These are phyloP conservation scores for Myiagra hebetior DNA, from an alignment of 2,113 vertebrate genomes.

Conservation along the genomic window DNA sequence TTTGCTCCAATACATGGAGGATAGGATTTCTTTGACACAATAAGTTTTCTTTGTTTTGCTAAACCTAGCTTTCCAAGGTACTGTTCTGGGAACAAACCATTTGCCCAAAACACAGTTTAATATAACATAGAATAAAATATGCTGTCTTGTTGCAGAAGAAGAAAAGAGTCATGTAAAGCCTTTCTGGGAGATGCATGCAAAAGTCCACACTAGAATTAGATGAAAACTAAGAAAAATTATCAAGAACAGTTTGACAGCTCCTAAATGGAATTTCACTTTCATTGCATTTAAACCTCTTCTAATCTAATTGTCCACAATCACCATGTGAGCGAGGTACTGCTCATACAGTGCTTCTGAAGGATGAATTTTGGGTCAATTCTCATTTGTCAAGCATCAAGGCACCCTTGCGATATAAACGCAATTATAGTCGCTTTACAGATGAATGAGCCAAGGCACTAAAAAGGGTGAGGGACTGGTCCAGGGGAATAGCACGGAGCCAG, in stretches of 20 bases:
- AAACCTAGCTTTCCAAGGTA: not conserved
- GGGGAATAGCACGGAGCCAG: constrained; percentile 13
- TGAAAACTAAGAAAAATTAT: constrained; percentile 49
- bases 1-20: not conserved
- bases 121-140: not conserved
- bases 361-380: constrained; percentile 59
- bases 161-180: not conserved
- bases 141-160: not conserved
- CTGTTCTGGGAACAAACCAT: not conserved
- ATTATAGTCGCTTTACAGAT: constrained; percentile 49
- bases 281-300: constrained; percentile 7
- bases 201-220: not conserved
- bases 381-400: constrained; percentile 58
- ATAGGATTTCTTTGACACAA: not conserved
- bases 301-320: constrained; percentile 49
- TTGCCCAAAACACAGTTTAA: not conserved
- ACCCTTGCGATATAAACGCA: constrained; percentile 57
- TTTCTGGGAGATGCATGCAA: not conserved
- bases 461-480: constrained; percentile 36
- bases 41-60: constrained; percentile 15
- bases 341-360: constrained; percentile 14
- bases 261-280: constrained; percentile 54
- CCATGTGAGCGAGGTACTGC: not conserved
- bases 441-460: constrained; percentile 52
- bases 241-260: constrained; percentile 40